Percentiles rank a stretch among this genome's conserved stretches.
These are phyloP conservation scores for Drosophila phalerata DNA, from an alignment of 2,888 invertebrate species.

Conservation along the genomic window DNA sequence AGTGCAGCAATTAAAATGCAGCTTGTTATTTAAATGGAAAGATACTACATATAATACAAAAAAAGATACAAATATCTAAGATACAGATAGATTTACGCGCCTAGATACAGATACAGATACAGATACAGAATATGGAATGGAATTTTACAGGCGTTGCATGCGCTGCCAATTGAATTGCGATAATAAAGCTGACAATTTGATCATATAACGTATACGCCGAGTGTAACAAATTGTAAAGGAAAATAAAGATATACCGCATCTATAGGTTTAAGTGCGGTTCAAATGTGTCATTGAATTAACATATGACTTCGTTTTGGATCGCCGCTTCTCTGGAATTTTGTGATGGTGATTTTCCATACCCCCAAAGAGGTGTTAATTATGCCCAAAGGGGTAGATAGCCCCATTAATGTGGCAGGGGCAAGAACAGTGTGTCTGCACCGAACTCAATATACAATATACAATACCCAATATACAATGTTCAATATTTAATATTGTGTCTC, in stretches of 20 bases:
- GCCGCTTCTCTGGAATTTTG: not conserved
- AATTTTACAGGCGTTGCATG: constrained; percentile 44
- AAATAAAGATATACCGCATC: constrained; percentile 20
- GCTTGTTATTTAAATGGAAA: constrained; percentile 38
- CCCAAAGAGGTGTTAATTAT: constrained; percentile 29
- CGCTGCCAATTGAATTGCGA: constrained; percentile 31
- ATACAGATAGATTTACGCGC: constrained; percentile 6
- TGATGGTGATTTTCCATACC: constrained; percentile 30
- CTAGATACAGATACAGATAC: constrained; percentile 13
- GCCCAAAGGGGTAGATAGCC: constrained; percentile 22
- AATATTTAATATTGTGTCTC: constrained; percentile 1
- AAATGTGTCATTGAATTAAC: constrained; percentile 6
- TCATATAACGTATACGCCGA: constrained; percentile 64
- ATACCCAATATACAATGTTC: no score
- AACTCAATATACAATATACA: not conserved
- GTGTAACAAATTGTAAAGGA: constrained; percentile 52
- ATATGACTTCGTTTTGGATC: constrained; percentile 20
- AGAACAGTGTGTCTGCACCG: constrained; percentile 4
- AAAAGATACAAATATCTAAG: constrained; percentile 6
- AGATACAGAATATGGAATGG: constrained; percentile 26
- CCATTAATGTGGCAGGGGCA: constrained; percentile 10
- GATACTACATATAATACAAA: constrained; percentile 1
- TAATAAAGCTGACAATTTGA: constrained; percentile 15
- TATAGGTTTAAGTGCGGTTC: constrained; percentile 6
- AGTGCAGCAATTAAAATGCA: constrained; percentile 57